Percentiles rank a stretch among this genome's conserved stretches.
Evolutionary conservation across 2,113 vertebrate species (phyloP).

Genomic region (Glareola pratincola): DNA sequence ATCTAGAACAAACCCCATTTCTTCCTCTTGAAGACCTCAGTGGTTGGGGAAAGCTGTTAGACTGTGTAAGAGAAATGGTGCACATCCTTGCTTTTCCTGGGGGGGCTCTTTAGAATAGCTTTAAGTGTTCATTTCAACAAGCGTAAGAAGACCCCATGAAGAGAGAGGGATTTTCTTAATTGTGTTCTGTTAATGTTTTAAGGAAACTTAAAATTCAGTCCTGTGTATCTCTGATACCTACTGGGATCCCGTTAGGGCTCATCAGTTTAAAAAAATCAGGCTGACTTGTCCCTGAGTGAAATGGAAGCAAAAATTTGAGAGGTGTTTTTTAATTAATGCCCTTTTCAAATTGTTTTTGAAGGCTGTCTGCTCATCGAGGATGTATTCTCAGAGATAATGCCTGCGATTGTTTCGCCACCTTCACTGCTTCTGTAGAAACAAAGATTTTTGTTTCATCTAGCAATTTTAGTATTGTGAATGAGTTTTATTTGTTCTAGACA

Average conservation of each 20-base stretch:
- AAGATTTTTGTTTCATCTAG: background rate
- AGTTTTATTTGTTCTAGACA: background rate
- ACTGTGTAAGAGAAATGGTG: background rate
- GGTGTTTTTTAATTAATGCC: background rate
- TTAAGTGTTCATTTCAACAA: background rate
- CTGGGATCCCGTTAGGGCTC: background rate
- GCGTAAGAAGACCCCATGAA: background rate
- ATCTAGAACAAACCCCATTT: background rate
- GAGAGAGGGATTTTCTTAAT: background rate
- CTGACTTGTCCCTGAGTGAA: background rate
- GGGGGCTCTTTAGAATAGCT: background rate
- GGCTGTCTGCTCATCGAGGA: background rate
- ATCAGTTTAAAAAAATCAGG: background rate
- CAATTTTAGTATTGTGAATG: background rate
- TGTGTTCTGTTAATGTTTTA: background rate
- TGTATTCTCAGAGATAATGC: background rate
- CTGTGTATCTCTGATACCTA: background rate
- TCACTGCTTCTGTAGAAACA: background rate
- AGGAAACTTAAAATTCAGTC: background rate
- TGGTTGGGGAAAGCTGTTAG: background rate
- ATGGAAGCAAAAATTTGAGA: background rate
- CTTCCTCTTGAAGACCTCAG: background rate
- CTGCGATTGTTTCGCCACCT: background rate
- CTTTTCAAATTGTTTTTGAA: background rate
- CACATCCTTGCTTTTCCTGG: background rate